Evolutionary conservation across 2,797 vertebrate species (phyloP), one percentile per base, ranked within the genome.

Genomic region (Agapornis canus): DNA sequence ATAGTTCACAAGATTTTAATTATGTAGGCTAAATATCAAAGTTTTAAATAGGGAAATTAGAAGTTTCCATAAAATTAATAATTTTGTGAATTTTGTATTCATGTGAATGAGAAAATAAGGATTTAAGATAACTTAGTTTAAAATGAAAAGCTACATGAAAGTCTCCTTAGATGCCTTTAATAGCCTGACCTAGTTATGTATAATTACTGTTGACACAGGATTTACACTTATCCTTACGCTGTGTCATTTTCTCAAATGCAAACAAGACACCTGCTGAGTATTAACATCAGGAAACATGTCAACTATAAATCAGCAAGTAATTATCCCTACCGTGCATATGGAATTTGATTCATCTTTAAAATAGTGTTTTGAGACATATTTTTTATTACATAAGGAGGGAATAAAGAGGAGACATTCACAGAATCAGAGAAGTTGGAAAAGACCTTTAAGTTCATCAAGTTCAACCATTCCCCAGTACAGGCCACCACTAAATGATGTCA

Each of bases 301-400:
- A 90, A 86, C 86, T 64, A 73, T 68, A 85, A 94, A 95, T 90
- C 69, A 79, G 51, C 54, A 91, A 94, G 22, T 84, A 93, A 96
- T 94, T 92, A 89, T 23, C 45, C 48, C 40, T 61, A 78, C 25
- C 9, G 60, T 49, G 43, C 71, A 79, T 17, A 18, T 54, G 42
- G 52, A 93, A 86, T 32, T 76, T 72, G 72, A 85, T 84, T 91
- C 3, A 49, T 72, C 43, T 81, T 89, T 86, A 86, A 85, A 96
- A 60, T 26, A 63, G 17, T 56, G 64, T 90, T 93, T 83, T 31
- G 75, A 82, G 57, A 31, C 21, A n/a, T 57, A 35, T 35, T 81
- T 73, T 86, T 81, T 69, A 20, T 69, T 35, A 71, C 27, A 11
- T 65, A 83, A 45, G 16, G 15, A 12, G 21, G 81, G 15, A 82